A percentile compares a stretch with the other conserved stretches of the same genome.
phyloP scores from a whole-genome alignment of 2,113 vertebrate species.

The Picathartes gymnocephalus region DNA sequence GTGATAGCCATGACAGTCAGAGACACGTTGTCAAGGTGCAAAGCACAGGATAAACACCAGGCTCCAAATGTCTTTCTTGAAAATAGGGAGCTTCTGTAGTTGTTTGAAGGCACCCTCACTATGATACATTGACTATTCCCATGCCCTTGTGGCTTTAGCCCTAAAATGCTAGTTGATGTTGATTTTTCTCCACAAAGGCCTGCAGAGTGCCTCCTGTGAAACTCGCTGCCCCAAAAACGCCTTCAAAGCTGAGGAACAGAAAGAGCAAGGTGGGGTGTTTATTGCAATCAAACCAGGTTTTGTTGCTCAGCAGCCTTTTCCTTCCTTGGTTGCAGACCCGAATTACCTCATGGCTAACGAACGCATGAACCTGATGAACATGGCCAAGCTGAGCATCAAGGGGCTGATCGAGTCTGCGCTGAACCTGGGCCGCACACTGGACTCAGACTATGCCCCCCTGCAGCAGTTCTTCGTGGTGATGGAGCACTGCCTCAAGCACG shows the following conservation, averaged over 20 bases:
- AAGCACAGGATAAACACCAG: background rate
- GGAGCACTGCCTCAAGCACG: constrained; percentile 98
- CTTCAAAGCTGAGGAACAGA: background rate
- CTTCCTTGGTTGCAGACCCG: constrained; percentile 76
- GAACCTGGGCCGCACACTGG: constrained; percentile 92
- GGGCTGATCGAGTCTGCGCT: constrained; percentile 95
- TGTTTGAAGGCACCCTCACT: background rate
- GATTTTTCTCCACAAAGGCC: background rate
- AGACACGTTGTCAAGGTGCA: fast-evolving
- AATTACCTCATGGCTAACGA: constrained; percentile 98
- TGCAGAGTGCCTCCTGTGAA: background rate
- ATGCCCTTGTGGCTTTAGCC: background rate
- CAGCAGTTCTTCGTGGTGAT: constrained; percentile 99
- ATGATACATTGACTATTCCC: background rate
- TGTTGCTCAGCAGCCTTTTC: background rate
- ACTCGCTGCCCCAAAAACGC: background rate
- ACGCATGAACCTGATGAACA: constrained; percentile 98
- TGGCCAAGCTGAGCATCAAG: constrained; percentile 99
- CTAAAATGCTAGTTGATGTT: background rate
- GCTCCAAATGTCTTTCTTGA: background rate
- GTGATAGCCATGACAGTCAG: fast-evolving
- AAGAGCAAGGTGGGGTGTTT: background rate
- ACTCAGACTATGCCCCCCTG: constrained; percentile 95
- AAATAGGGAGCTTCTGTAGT: background rate
- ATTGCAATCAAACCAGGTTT: background rate